These are phyloP conservation scores for Sylvilagus bachmani DNA, from an alignment of 2,113 vertebrate genomes.

Conservation along the genomic window DNA sequence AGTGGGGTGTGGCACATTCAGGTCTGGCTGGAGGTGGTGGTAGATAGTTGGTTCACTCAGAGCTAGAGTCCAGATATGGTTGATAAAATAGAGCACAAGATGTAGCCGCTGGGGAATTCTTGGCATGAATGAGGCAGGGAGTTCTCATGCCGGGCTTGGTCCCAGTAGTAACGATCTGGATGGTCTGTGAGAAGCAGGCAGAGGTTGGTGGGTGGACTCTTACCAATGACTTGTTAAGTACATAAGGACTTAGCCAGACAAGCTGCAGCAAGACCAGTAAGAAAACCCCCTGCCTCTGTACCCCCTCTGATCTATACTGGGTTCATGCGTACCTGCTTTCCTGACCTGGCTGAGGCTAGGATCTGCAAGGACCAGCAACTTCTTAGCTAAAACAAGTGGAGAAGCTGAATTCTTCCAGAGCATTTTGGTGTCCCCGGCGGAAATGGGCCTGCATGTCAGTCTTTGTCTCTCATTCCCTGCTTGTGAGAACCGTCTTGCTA, in stretches of 20 bases:
- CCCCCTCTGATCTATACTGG: background rate
- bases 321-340: background rate
- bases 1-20: background rate
- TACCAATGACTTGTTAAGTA: background rate
- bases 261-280: constrained; percentile 19
- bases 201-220: background rate
- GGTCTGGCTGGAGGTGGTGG: background rate
- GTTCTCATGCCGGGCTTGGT: background rate
- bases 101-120: background rate
- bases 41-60: constrained; percentile 4
- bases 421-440: background rate
- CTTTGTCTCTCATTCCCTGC: background rate
- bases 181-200: background rate
- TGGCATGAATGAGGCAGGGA: background rate
- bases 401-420: background rate
- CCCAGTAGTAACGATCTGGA: background rate
- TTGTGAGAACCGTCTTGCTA: background rate
- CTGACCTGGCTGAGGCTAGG: background rate
- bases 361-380: background rate
- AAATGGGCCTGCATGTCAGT: background rate
- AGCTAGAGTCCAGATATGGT: background rate
- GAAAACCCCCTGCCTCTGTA: background rate
- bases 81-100: background rate
- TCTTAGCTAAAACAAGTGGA: background rate
- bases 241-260: background rate